These are phyloP conservation scores for Psammodynastes pulverulentus DNA, from an alignment of 2,113 vertebrate genomes.

Conservation along the genomic window DNA sequence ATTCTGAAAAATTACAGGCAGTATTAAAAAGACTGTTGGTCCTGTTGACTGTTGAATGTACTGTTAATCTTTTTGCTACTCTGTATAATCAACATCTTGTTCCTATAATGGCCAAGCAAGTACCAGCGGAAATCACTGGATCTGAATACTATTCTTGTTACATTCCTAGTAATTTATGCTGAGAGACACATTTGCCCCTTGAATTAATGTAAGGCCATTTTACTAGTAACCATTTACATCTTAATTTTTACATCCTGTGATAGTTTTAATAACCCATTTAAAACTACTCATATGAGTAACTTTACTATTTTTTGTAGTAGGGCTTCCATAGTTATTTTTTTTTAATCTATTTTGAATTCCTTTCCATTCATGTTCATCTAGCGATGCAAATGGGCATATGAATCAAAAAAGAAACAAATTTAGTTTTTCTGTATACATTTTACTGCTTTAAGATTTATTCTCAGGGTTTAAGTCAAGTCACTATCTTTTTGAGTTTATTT, in stretches of 20 bases:
- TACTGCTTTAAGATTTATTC: not conserved
- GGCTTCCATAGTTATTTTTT: not conserved
- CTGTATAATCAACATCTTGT: not conserved
- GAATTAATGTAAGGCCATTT: not conserved
- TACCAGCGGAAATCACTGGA: not conserved
- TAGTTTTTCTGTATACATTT: not conserved
- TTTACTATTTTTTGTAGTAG: not conserved
- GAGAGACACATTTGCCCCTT: not conserved
- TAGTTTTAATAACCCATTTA: not conserved
- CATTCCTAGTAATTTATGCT: not conserved
- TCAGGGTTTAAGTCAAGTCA: not conserved
- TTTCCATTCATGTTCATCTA: not conserved
- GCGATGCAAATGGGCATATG: not conserved
- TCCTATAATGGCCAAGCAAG: not conserved
- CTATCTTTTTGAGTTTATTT: slow-evolving; percentile 5
- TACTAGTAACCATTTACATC: not conserved
- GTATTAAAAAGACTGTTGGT: not conserved
- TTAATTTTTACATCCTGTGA: not conserved
- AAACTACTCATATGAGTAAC: not conserved
- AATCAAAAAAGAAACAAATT: not conserved
- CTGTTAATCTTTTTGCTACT: not conserved
- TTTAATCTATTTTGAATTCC: not conserved
- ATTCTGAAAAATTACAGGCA: not conserved
- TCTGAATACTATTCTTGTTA: not conserved
- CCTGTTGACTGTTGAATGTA: not conserved